Evolutionary conservation across 2,113 vertebrate genomes (phyloP), one percentile per base, ranked within the genome.

Genomic region (Hirundichthys speculiger): DNA sequence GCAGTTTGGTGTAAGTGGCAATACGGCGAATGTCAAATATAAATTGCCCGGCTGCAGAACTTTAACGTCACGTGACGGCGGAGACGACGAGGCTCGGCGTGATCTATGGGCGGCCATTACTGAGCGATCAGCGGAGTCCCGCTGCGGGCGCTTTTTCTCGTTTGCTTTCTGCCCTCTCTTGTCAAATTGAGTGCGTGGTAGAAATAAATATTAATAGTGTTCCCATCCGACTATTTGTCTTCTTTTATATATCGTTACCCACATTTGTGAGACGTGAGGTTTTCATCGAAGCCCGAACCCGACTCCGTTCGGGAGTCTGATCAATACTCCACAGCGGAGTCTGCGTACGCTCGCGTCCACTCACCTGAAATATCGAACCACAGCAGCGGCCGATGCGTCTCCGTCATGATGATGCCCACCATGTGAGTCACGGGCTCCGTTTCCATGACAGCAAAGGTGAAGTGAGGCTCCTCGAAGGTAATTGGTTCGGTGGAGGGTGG

Each of bases 321-420:
- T 69, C 43, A 39, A 64, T 62, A 34, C n/a, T 45, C 42, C 16
- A 8, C 2, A 6, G 4, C 13, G 13, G 41, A 24, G 56, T 21
- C n/a, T 47, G 38, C 48, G 38, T 21, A 8, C 39, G 25, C n/a
- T 9, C 4, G 2, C 39, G 34, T 15, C 2, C 18, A 8, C 94
- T 95, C 86, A 99, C 98, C 97, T 82, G 91, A 85, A 79, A 99
- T 97, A 38, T 93, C 86, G 69, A 97, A 99, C 95, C 95, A 97
- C 82, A 93, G 87, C 73, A 93, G 87, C 69, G 90, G 94, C 53
- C 89, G 93, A 3, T 91, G 91, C 0, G 91, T 93, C 77, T 99
- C 96, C 0, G 90, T 95, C 73, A 93, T 93, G 90, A 98, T 93
- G 85, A 98, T 93, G 21, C 97, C 98, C 88, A 98, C 95, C 96